Conservation (phyloP, 1,140 invertebrate species). For the Melitaea cinxia region DNA sequence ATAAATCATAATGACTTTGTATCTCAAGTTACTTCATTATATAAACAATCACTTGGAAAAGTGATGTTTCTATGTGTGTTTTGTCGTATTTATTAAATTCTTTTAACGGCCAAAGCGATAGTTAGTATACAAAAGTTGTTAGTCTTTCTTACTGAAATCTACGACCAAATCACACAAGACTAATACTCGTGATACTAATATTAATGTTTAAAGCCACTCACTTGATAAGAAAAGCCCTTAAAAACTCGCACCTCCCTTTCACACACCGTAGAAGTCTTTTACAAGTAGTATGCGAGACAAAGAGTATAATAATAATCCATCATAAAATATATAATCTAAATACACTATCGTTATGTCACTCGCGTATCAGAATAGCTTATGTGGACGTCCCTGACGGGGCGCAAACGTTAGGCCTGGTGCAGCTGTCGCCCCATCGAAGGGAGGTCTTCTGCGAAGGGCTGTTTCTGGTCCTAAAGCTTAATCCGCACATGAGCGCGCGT, state of each 20-base stretch:
- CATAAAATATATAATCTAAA: slow-evolving; percentile 57
- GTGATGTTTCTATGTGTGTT: too few species aligned
- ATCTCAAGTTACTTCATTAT: too few species aligned
- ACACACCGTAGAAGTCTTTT: slow-evolving; percentile 36
- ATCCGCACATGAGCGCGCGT: slow-evolving; percentile 91
- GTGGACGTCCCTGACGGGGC: slow-evolving; percentile 24
- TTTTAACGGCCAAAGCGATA: too few species aligned
- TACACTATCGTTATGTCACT: slow-evolving; percentile 50
- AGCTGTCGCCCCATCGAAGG: slow-evolving; percentile 96
- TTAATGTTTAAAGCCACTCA: slow-evolving; percentile 21
- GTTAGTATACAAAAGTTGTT: too few species aligned
- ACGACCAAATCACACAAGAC: neutral
- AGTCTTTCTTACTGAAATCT: slow-evolving; percentile 1
- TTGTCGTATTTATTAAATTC: too few species aligned
- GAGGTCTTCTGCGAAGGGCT: slow-evolving; percentile 97
- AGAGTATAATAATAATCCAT: slow-evolving; percentile 47
- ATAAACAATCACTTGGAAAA: too few species aligned
- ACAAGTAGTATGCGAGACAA: slow-evolving; percentile 29
- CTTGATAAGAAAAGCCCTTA: slow-evolving; percentile 32
- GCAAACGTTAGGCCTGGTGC: slow-evolving; percentile 81
- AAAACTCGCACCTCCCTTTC: slow-evolving; percentile 18
- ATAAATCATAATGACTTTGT: too few species aligned
- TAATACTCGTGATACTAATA: neutral
- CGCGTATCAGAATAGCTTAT: slow-evolving; percentile 25
- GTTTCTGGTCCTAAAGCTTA: slow-evolving; percentile 96